phyloP scores from a whole-genome alignment of 2,113 vertebrate genomes.

The Engystomops pustulosus region DNA sequence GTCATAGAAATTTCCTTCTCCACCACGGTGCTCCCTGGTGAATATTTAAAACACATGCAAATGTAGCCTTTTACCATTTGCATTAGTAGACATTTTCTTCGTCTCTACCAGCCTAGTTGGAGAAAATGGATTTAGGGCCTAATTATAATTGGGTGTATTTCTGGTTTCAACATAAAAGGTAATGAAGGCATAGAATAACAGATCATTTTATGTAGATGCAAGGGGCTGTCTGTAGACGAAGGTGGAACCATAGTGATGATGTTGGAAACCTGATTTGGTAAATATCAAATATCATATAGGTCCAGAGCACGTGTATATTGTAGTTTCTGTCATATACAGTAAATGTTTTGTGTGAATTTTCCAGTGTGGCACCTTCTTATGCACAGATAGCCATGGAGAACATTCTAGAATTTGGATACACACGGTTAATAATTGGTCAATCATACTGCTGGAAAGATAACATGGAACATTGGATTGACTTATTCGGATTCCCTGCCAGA shows the following conservation, averaged over 20 bases:
- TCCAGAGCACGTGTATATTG: background rate
- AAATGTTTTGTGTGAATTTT: conserved; percentile 67
- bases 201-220: background rate
- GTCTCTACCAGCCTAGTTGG: too few species aligned
- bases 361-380: conserved; percentile 64
- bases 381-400: background rate
- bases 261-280: background rate
- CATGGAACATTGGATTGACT: background rate
- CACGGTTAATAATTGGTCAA: conserved; percentile 33
- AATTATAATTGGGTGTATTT: background rate
- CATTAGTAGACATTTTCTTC: background rate
- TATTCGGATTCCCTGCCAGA: background rate
- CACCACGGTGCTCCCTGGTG: background rate
- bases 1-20: too few species aligned
- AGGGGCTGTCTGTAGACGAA: background rate
- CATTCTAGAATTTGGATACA: conserved; percentile 40
- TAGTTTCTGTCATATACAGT: conserved; percentile 27
- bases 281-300: too few species aligned
- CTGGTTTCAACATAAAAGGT: background rate
- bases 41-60: background rate
- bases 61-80: background rate
- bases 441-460: background rate
- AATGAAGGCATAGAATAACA: background rate
- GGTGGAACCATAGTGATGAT: background rate
- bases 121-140: conserved; percentile 1